Evolutionary conservation across 2,888 invertebrate species (phyloP).

Genomic region (Coleophora flavipennella): DNA sequence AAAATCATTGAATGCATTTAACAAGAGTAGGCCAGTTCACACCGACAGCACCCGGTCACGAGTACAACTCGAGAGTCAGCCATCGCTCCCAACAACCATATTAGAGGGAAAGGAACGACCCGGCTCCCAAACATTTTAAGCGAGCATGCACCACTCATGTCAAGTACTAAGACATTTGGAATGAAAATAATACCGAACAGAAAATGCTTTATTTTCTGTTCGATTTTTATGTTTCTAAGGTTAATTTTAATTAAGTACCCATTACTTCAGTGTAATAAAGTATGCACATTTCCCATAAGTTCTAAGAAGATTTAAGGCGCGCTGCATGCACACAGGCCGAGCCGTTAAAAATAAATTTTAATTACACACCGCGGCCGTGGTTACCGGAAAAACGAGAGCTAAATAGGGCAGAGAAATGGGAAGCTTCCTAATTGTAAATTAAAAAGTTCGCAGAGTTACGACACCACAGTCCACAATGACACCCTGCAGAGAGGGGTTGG

Average conservation of each 20-base stretch:
- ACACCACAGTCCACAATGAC: conserved; percentile 73
- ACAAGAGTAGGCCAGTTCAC: too few relatives aligned
- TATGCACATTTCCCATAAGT: too few relatives aligned
- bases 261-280: neutral
- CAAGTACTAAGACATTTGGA: too few relatives aligned
- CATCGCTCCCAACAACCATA: too few relatives aligned
- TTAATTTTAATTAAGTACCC: neutral
- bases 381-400: conserved; percentile 69
- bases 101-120: too few relatives aligned
- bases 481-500: too few relatives aligned
- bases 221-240: neutral
- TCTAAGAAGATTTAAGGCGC: neutral
- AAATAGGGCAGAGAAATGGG: conserved; percentile 73
- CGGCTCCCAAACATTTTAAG: too few relatives aligned
- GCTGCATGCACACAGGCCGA: neutral
- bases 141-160: too few relatives aligned
- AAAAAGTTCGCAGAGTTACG: conserved; percentile 73
- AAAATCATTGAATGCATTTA: too few relatives aligned
- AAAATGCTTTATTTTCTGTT: neutral
- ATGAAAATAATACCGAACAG: too few relatives aligned
- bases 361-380: conserved; percentile 56
- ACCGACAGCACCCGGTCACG: too few relatives aligned
- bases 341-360: conserved; percentile 65
- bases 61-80: too few relatives aligned
- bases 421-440: conserved; percentile 74